Percentiles rank a stretch among this genome's conserved stretches.
phyloP scores from a whole-genome alignment of 53 echinoderm and acorn worm species.

The Mesocentrotus franciscanus region DNA sequence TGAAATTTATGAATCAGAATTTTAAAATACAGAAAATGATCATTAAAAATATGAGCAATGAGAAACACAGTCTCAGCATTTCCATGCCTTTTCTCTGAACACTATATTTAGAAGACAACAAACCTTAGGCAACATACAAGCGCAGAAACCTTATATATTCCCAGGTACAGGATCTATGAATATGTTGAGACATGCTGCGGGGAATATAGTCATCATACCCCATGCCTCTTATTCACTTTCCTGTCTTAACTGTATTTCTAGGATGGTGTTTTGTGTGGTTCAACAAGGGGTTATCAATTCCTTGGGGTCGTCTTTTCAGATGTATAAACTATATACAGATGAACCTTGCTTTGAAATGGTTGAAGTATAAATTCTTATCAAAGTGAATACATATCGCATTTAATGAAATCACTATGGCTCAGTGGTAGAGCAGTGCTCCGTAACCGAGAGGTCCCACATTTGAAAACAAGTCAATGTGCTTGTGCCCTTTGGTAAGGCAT shows the following conservation, averaged over 20 bases:
- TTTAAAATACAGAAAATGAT: neutral
- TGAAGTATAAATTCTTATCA: too few species aligned
- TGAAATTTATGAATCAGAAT: neutral
- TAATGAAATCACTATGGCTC: too few species aligned
- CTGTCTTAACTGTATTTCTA: conserved; percentile 21
- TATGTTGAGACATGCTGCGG: neutral
- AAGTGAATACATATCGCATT: too few species aligned
- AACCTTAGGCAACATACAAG: neutral
- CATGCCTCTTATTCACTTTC: conserved; percentile 29
- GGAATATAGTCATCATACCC: conserved; percentile 43
- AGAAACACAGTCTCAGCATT: neutral
- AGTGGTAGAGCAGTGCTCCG: too few species aligned
- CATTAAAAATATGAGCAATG: neutral
- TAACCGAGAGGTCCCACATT: too few species aligned
- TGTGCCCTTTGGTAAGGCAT: too few species aligned
- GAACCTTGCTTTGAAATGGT: neutral
- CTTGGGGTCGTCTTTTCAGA: neutral
- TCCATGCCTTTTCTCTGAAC: neutral
- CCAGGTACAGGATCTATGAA: conserved; percentile 2
- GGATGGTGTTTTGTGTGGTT: conserved; percentile 2
- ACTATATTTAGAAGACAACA: neutral
- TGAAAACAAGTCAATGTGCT: too few species aligned
- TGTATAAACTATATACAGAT: neutral
- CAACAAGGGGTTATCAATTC: conserved; percentile 7
- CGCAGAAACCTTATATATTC: neutral